These are phyloP conservation scores for Strix uralensis DNA, from an alignment of 2,113 vertebrate species.

Conservation along the genomic window DNA sequence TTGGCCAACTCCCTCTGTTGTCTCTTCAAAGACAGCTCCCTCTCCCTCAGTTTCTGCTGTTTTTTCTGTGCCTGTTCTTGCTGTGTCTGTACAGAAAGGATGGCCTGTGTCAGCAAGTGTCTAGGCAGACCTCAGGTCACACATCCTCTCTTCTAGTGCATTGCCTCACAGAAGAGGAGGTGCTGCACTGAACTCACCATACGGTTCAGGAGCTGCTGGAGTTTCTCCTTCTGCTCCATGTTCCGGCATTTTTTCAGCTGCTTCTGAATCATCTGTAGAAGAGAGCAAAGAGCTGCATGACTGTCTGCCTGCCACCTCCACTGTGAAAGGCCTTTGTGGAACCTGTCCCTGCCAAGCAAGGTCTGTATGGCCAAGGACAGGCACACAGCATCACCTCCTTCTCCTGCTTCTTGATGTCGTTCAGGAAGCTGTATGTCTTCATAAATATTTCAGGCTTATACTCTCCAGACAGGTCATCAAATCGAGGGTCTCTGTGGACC, in stretches of 20 bases:
- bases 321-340: neutral
- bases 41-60: slow-evolving; percentile 76
- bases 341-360: neutral
- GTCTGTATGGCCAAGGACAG: neutral
- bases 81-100: slow-evolving; percentile 77
- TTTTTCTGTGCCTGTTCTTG: slow-evolving; percentile 81
- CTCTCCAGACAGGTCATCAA: slow-evolving; percentile 94
- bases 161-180: neutral
- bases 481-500: slow-evolving; percentile 88
- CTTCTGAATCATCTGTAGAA: slow-evolving; percentile 73
- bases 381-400: slow-evolving; percentile 74
- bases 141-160: neutral
- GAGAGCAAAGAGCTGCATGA: neutral
- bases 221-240: slow-evolving; percentile 54
- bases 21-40: slow-evolving; percentile 69
- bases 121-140: neutral
- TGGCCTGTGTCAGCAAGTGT: neutral
- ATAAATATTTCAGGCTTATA: slow-evolving; percentile 91
- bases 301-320: neutral
- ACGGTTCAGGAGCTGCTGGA: slow-evolving; percentile 72
- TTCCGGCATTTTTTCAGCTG: slow-evolving; percentile 71
- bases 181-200: slow-evolving; percentile 68
- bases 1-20: slow-evolving; percentile 81
- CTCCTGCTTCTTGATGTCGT: slow-evolving; percentile 81
- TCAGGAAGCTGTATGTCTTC: slow-evolving; percentile 88